Conservation (phyloP, 2,797 vertebrate species). For the Falco concolor region DNA sequence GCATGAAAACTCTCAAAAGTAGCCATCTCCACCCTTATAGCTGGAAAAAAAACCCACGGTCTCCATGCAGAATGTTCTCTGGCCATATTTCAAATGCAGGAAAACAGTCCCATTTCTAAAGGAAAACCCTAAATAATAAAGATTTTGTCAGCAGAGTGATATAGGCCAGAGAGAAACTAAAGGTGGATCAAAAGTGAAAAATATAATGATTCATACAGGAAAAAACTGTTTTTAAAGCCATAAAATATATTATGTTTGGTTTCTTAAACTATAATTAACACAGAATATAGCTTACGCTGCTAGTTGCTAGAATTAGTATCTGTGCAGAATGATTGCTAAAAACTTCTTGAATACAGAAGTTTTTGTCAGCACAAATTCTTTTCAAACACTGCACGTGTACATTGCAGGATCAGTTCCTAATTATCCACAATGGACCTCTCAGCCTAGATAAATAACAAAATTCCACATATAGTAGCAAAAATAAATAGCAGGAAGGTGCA, state of each 20-base stretch:
- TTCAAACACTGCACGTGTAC: accelerated
- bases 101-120: neutral
- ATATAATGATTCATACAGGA: neutral
- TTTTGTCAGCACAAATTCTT: neutral
- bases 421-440: neutral
- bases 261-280: neutral
- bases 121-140: constrained; percentile 11
- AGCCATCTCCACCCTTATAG: neutral
- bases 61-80: neutral
- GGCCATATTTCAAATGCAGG: neutral
- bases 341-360: neutral
- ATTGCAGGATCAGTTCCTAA: neutral
- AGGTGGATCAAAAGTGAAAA: neutral
- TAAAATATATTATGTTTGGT: neutral
- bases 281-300: neutral
- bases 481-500: neutral
- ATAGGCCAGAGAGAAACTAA: neutral
- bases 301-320: neutral
- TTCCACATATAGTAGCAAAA: neutral
- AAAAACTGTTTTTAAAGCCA: neutral
- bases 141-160: constrained; percentile 1
- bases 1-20: neutral
- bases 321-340: neutral
- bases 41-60: neutral
- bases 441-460: neutral